Evolutionary conservation across 2,113 vertebrate genomes (phyloP), one percentile per base, ranked within the genome.

Genomic region (Ictalurus furcatus): DNA sequence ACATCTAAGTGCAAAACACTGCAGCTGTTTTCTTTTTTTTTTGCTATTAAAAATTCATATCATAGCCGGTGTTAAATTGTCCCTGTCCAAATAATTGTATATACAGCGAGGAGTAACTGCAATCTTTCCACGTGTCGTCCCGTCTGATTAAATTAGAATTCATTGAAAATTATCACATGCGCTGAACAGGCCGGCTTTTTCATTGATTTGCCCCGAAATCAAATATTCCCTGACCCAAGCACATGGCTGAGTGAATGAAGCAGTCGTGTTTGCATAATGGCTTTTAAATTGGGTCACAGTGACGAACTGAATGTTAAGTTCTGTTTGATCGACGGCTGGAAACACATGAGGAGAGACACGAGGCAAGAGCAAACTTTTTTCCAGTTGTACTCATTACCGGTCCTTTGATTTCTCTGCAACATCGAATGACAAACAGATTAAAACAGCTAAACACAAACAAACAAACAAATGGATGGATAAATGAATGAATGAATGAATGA

Each of bases 211-310:
- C 71, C 58, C 84, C 78, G 80, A 65, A 91, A 91, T 89, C 81
- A 85, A 85, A 91, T 85, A 85, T 88, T 91, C 61, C 78, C 40
- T 81, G 81, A 85, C 85, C 81, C 37, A 11, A 78, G 44, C 25
- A 48, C 74, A n/a, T 63, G 87, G 52, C 54, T 76, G 84, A 88
- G 71, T 89, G 86, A 89, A 91, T 89, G 54, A 86, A 89, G 84
- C 87, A 78, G 88, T 34, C 59, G 63, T 89, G 83, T 89, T 91
- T 89, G 88, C 88, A 83, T 88, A 89, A 88, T 89, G 85, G 83
- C 54, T 91, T 89, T 89, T 88, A 78, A 91, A 91, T 88, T 71
- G 88, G 88, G 67, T 79, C 85, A 91, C 65, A 71, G 30, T 81
- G 73, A 88, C 40, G 85, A 52, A 88, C 82, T 85, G 85, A 87